These are phyloP conservation scores for Danaus plexippus DNA, from an alignment of 1,140 invertebrate genomes.

Conservation along the genomic window DNA sequence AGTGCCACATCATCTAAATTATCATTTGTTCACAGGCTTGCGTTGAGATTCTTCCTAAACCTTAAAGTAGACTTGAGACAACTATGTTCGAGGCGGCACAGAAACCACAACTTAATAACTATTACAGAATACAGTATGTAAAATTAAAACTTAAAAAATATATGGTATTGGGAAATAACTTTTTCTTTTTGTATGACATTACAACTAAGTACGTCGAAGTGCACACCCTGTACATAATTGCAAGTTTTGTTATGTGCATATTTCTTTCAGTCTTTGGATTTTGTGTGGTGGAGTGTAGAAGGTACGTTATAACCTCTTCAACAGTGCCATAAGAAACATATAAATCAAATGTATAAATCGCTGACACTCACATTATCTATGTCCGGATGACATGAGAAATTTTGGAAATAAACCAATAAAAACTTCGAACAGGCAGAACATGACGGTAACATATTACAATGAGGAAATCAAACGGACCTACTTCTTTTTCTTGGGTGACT, in stretches of 20 bases:
- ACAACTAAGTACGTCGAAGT: slow-evolving; percentile 19
- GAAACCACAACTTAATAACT: slow-evolving; percentile 23
- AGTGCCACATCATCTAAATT: not conserved
- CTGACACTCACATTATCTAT: not conserved
- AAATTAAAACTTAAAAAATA: too few species aligned
- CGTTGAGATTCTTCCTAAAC: slow-evolving; percentile 18
- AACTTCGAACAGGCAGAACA: not conserved
- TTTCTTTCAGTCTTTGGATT: slow-evolving; percentile 55
- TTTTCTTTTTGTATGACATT: not conserved
- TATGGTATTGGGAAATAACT: not conserved
- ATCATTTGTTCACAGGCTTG: slow-evolving; percentile 1
- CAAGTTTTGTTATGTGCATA: slow-evolving; percentile 23
- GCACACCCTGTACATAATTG: slow-evolving; percentile 25
- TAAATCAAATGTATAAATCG: slow-evolving; percentile 3
- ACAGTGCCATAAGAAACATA: slow-evolving; percentile 16
- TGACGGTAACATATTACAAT: not conserved
- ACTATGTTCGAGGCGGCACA: slow-evolving; percentile 22
- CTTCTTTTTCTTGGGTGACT: slow-evolving; percentile 7
- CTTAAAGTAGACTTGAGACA: slow-evolving; percentile 18
- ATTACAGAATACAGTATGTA: slow-evolving; percentile 18
- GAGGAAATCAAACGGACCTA: not conserved
- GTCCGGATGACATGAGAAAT: not conserved
- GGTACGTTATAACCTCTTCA: slow-evolving; percentile 25
- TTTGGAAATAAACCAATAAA: too few species aligned
- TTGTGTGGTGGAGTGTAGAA: slow-evolving; percentile 44